phyloP scores from a whole-genome alignment of 2,113 vertebrate species.

The Cavia porcellus region DNA sequence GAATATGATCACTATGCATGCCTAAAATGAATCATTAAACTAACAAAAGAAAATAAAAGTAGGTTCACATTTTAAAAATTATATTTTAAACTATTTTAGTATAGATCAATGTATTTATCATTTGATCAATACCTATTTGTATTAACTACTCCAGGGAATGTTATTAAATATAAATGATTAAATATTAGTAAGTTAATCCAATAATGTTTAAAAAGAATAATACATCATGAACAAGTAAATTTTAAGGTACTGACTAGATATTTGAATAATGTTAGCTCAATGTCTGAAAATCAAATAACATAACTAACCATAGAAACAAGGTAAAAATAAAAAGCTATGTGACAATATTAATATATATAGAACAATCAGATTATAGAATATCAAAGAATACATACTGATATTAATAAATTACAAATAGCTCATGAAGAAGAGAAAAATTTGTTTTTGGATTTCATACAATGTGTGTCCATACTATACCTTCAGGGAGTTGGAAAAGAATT shows the following conservation, averaged over 20 bases:
- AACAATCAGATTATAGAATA: neutral
- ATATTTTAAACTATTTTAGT: slow-evolving; percentile 1
- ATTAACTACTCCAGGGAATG: neutral
- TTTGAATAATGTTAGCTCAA: neutral
- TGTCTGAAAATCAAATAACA: slow-evolving; percentile 12
- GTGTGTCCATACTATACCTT: neutral
- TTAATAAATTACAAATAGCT: neutral
- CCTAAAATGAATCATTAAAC: neutral
- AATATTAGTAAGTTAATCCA: neutral
- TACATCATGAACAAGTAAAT: neutral
- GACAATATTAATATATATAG: neutral
- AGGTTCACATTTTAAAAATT: neutral
- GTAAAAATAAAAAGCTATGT: neutral
- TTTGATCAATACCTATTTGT: neutral
- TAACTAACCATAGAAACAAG: neutral
- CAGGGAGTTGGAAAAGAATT: neutral
- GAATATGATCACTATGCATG: neutral
- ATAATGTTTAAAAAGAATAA: neutral
- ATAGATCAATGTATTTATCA: neutral
- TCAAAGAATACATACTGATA: neutral
- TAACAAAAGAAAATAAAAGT: neutral
- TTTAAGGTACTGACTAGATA: neutral
- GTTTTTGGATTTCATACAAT: neutral
- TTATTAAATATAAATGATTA: neutral
- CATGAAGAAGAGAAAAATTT: neutral